These are phyloP conservation scores for Limonius californicus DNA, from an alignment of 1,140 invertebrate genomes.

Conservation along the genomic window DNA sequence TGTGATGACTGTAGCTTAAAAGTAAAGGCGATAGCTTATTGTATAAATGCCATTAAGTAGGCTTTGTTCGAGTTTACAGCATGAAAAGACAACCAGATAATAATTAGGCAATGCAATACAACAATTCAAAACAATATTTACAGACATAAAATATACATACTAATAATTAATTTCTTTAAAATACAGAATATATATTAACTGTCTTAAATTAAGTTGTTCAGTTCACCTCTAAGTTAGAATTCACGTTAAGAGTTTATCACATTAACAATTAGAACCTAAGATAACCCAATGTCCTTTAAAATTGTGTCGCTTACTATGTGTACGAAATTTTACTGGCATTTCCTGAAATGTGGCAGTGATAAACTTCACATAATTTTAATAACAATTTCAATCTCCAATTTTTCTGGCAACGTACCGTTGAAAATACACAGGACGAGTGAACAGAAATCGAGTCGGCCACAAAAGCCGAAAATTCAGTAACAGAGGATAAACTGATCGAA, in stretches of 20 bases:
- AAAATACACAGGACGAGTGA: no score
- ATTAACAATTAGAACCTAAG: conserved; percentile 10
- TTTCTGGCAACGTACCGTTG: no score
- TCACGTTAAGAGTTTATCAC: conserved; percentile 24
- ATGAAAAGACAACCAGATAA: no score
- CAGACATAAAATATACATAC: conserved; percentile 20
- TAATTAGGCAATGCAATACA: conserved; percentile 2
- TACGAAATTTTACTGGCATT: background rate
- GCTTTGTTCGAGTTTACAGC: no score
- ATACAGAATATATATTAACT: conserved; percentile 23
- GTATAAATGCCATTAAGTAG: no score
- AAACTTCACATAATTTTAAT: conserved; percentile 19
- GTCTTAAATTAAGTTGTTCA: conserved; percentile 30
- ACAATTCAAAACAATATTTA: conserved; percentile 27
- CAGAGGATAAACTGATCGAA: conserved; percentile 23
- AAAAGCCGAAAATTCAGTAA: conserved; percentile 9
- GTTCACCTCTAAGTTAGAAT: conserved; percentile 26
- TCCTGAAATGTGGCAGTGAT: conserved; percentile 24
- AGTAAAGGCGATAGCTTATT: no score
- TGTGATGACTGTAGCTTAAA: no score
- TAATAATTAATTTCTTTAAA: conserved; percentile 19
- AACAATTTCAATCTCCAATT: no score
- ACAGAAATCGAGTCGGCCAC: no score
- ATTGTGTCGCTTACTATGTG: background rate
- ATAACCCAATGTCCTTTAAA: background rate